A percentile compares a stretch with the other conserved stretches of the same genome.
Conservation (phyloP, 2,888 invertebrate genomes). For the Parapristionchus giblindavisi region DNA sequence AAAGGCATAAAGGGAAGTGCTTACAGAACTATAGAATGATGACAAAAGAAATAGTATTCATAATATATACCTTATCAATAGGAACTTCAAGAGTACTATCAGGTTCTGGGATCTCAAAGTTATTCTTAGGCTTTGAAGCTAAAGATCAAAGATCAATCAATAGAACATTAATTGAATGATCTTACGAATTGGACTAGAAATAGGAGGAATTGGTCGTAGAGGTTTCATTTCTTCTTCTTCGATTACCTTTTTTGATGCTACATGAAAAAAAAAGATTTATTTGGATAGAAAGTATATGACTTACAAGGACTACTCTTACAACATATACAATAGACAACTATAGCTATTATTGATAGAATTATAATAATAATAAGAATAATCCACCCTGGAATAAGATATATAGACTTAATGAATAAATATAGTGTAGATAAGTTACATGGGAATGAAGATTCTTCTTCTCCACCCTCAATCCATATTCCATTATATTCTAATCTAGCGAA, state of each 20-base stretch:
- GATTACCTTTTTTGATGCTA: not conserved
- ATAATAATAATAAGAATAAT: slow-evolving; percentile 5
- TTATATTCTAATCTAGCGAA: slow-evolving; percentile 46
- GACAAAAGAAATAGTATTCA: not conserved
- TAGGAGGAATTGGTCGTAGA: slow-evolving; percentile 1
- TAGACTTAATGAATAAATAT: too few relatives aligned
- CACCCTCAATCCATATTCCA: slow-evolving; percentile 35
- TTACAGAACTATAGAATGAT: not conserved
- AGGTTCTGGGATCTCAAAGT: slow-evolving; percentile 25
- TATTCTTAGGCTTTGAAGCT: slow-evolving; percentile 13
- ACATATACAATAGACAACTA: slow-evolving; percentile 10
- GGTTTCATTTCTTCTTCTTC: not conserved
- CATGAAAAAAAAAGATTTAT: not conserved
- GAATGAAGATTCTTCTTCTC: not conserved
- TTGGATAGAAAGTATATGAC: not conserved
- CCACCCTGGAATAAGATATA: slow-evolving; percentile 28
- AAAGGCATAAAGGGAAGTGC: slow-evolving; percentile 2
- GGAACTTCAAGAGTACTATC: not conserved
- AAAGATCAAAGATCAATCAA: not conserved
- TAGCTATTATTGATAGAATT: not conserved
- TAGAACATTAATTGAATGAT: not conserved
- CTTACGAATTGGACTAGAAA: slow-evolving; percentile 23
- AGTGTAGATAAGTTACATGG: not conserved
- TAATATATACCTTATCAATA: slow-evolving; percentile 13
- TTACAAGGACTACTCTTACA: not conserved